Conservation (phyloP, 2,797 vertebrate genomes). For the Natrix natrix region DNA sequence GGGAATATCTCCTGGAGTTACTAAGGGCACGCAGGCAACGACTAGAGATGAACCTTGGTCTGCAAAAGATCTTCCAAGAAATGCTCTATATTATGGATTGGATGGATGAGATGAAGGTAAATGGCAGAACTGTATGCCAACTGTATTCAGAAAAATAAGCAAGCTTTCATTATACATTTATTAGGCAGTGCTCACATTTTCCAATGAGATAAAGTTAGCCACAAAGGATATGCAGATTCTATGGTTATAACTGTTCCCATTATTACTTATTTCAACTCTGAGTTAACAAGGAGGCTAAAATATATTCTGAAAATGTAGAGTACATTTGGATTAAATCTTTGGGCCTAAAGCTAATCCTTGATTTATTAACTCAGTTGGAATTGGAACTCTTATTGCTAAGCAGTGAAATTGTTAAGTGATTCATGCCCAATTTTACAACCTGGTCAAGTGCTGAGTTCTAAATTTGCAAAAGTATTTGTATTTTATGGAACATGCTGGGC, state of each 20-base stretch:
- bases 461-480: not conserved
- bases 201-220: not conserved
- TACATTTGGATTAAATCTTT: not conserved
- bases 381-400: not conserved
- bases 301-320: too few species aligned
- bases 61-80: slow-evolving; percentile 97
- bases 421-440: not conserved
- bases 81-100: slow-evolving; percentile 99
- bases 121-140: not conserved
- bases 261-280: not conserved
- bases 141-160: not conserved
- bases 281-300: not conserved
- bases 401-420: not conserved
- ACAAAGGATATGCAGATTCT: not conserved
- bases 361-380: not conserved
- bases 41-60: slow-evolving; percentile 90
- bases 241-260: not conserved
- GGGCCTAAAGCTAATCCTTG: not conserved
- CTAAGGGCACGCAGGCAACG: slow-evolving; percentile 86
- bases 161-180: not conserved
- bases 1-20: slow-evolving; percentile 96
- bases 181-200: not conserved
- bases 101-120: slow-evolving; percentile 98
- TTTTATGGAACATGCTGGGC: not conserved
- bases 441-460: not conserved